Base-by-base conservation (phyloP, 2,888 invertebrate species). In the Schizotus pectinicornis region DNA sequence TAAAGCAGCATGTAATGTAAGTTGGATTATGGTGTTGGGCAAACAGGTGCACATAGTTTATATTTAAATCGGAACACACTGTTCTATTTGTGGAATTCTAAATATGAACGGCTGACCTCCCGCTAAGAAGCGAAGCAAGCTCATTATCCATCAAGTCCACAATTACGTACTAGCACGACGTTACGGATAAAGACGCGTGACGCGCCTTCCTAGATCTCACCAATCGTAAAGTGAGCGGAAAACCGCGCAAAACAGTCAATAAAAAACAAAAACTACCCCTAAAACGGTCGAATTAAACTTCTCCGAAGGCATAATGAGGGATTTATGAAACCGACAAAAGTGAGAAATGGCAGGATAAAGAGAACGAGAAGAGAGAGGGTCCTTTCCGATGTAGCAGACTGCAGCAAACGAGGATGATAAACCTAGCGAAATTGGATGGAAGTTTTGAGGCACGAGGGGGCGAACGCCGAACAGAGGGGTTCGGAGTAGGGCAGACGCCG, bases 391-490 rank as follows among this genome's bases (percentile, higher is more conserved):
- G 22, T 22, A 22, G 22, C 22, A 22, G 22, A 22, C 22, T 22
- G 22, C 22, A 22, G 22, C 22, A 22, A 22, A 22, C 22, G 14
- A 32, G 34, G 34, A 33, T 32, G 49, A 39, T 31, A 38, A 32
- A 49, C 31, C 49, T 9, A 22, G 32, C 49, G 49, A 49, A 49
- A 49, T 49, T 49, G 49, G 49, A 49, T 49, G 49, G 49, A 49
- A 49, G 42, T 30, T 45, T 11, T 6, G 33, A 45, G 32, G 33
- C 13, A 7, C n/a, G 45, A 33, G 32, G 45, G 5, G 38, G 2
- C 3, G 5, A 22, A 22, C 22, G 22, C 2, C 22, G 22, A 22
- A 22, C 3, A 22, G 22, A 22, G 5, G 5, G 22, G 22, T n/a
- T n/a, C n/a, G n/a, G n/a, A n/a, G n/a, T n/a, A 5, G 22, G 22